Evolutionary conservation across 2,888 invertebrate species (phyloP).

Genomic region (Arge pagana): DNA sequence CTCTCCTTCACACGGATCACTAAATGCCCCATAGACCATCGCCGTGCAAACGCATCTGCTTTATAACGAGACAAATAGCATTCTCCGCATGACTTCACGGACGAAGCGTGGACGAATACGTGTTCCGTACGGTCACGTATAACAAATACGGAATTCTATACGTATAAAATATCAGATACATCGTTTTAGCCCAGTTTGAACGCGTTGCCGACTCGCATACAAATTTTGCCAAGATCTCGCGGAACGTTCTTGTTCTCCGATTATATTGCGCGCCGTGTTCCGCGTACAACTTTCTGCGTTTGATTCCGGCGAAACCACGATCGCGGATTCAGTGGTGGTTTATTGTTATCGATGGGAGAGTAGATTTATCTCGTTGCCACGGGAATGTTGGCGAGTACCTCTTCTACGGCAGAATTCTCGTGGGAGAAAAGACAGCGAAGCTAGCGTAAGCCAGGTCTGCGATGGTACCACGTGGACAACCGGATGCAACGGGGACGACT

Average conservation of each 20-base stretch:
- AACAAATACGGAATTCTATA: too few species aligned
- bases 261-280: too few species aligned
- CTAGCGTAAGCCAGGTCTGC: background rate
- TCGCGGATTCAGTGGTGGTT: conserved; percentile 7
- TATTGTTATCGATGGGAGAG: conserved; percentile 6
- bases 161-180: conserved; percentile 7
- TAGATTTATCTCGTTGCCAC: conserved; percentile 6
- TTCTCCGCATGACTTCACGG: too few species aligned
- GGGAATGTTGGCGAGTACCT: background rate
- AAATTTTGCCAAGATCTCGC: too few species aligned
- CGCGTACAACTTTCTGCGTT: conserved; percentile 5
- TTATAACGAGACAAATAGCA: too few species aligned
- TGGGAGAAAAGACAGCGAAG: conserved; percentile 1
- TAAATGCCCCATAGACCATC: too few species aligned
- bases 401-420: conserved; percentile 12
- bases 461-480: background rate
- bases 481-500: conserved; percentile 9
- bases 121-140: too few species aligned
- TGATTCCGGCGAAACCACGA: background rate
- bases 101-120: too few species aligned
- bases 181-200: conserved; percentile 46
- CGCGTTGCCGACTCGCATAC: conserved; percentile 42
- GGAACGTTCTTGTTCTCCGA: too few species aligned
- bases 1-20: too few species aligned
- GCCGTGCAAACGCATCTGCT: too few species aligned